Evolutionary conservation across 2,113 vertebrate genomes (phyloP).

Genomic region (Chloebia gouldiae): DNA sequence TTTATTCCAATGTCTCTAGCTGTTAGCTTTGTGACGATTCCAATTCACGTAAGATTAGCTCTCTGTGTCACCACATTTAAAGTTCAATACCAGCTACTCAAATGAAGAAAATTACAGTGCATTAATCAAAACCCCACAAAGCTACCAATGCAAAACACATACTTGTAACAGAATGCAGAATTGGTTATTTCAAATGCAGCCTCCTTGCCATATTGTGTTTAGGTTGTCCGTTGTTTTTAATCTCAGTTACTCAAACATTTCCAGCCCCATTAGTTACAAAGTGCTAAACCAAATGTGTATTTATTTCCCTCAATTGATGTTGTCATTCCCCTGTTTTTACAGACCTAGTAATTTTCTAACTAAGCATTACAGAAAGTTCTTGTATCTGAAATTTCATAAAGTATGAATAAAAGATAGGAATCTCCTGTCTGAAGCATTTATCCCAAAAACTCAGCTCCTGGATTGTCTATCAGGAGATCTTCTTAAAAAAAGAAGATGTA

Average conservation of each 20-base stretch:
- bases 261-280: background rate
- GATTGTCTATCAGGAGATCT: background rate
- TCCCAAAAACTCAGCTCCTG: background rate
- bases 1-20: background rate
- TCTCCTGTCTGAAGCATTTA: background rate
- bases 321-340: background rate
- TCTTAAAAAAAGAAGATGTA: background rate
- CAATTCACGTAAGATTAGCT: background rate
- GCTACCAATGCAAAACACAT: background rate
- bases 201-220: background rate
- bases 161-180: background rate
- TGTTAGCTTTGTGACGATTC: background rate
- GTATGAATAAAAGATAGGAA: background rate
- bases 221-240: background rate
- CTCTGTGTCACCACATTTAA: background rate
- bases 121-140: background rate
- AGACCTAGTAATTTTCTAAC: background rate
- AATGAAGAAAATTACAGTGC: background rate
- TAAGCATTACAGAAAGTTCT: background rate
- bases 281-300: background rate
- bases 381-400: background rate
- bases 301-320: background rate
- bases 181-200: background rate
- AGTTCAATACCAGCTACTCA: background rate
- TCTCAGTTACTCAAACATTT: background rate